Base-by-base conservation (phyloP, 2,888 invertebrate genomes). In the Empis livida region DNA sequence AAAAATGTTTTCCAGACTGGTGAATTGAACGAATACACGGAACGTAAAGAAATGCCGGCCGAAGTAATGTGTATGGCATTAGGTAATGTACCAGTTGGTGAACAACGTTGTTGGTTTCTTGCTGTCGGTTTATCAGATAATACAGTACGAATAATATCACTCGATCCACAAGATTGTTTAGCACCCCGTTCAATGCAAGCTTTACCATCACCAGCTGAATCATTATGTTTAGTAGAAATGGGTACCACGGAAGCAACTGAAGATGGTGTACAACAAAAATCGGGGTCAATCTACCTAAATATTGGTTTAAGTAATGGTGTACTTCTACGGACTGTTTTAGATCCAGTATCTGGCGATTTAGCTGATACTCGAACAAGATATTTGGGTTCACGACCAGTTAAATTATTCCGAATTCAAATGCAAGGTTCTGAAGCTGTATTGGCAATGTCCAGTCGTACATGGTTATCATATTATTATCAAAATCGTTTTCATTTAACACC, bases 21-120 rank as follows among this genome's bases (percentile, higher is more conserved):
- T 1, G 94, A 96, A 68, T 72, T 99, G 44, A 96, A 99, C 71
- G 99, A 99, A 67, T 99, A 96, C 66, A 95, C 94, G 10, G 96
- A 97, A 64, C 78, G 96, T 10, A 94, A 95, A 61, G 92, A 95
- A 63, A 84, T 99, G 82, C 88, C 92, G 8, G 85, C 90, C 0
- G 97, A 99, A 68, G 95, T 99, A 1, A 86, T 97, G 55, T 99
- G 97, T 64, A 97, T 99, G 97, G 95, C 94, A 0, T 71, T 99
- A 50, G 96, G 94, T 1, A 89, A 89, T 46, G 95, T 99, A 0
- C 92, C 96, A 0, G 78, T 83, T 2, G 97, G 97, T 6, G 97
- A 99, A 67, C 92, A 93, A 63, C 74, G 96, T 50, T 92, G 91
- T 0, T 84, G 93, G 77, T 97, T 99, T 64, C 75, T 97, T 57